These are phyloP conservation scores for Mycteria americana DNA, from an alignment of 2,797 vertebrate species.

Conservation along the genomic window DNA sequence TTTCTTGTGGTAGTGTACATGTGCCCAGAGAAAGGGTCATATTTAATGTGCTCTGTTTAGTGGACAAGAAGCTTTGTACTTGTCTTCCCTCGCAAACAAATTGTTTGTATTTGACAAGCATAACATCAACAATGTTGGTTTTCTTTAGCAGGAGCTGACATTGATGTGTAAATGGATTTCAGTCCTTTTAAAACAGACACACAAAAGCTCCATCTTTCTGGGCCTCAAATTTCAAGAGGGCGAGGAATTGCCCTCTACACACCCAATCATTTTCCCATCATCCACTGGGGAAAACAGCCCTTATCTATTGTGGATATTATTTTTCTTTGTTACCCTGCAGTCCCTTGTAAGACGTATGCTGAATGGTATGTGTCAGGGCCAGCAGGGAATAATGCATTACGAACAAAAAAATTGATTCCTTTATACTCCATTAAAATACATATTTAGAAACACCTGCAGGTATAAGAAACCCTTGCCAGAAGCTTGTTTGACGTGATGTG, in stretches of 20 bases:
- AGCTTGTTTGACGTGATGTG: not conserved
- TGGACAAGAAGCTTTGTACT: conserved; percentile 55
- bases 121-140: conserved; percentile 46
- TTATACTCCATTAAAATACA: conserved; percentile 56
- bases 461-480: conserved; percentile 24
- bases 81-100: conserved; percentile 65
- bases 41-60: conserved; percentile 58
- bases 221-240: conserved; percentile 45
- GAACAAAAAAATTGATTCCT: conserved; percentile 18
- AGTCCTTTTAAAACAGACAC: conserved; percentile 51
- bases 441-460: conserved; percentile 57
- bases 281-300: conserved; percentile 39
- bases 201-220: conserved; percentile 53
- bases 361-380: conserved; percentile 40
- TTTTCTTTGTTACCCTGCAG: conserved; percentile 12
- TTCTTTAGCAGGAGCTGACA: conserved; percentile 52
- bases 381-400: conserved; percentile 25
- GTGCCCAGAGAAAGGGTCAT: conserved; percentile 30
- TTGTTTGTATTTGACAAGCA: conserved; percentile 67
- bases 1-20: conserved; percentile 29
- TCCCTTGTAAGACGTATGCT: conserved; percentile 44
- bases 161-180: conserved; percentile 60
- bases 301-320: conserved; percentile 50
- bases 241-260: conserved; percentile 30
- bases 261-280: conserved; percentile 59